These are phyloP conservation scores for Diglossa cyanea DNA, from an alignment of 2,797 vertebrate genomes.

Conservation along the genomic window DNA sequence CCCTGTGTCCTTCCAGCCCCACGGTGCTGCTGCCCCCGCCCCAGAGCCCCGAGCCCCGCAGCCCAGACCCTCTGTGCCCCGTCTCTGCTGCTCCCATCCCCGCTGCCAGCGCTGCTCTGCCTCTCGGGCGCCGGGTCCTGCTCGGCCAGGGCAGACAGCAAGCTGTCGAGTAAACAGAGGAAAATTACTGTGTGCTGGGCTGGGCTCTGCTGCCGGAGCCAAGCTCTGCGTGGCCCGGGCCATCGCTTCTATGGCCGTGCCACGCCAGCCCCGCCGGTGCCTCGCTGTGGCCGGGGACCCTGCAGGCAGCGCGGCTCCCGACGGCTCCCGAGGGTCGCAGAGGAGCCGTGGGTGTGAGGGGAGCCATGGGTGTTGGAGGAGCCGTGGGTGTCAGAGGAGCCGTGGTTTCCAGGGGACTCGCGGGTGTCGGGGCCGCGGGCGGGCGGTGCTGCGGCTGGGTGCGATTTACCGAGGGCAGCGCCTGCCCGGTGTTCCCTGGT, in stretches of 20 bases:
- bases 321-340: too few species aligned
- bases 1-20: neutral
- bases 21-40: neutral
- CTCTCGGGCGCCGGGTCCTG: fast-evolving
- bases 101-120: fast-evolving
- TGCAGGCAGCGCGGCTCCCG: neutral
- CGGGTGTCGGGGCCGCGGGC: neutral
- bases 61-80: neutral
- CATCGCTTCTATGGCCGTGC: fast-evolving
- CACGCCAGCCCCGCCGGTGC: fast-evolving
- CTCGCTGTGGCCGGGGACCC: neutral
- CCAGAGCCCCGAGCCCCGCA: fast-evolving
- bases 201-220: neutral
- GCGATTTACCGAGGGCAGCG: neutral
- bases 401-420: too few species aligned
- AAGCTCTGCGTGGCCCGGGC: fast-evolving
- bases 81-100: neutral
- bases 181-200: neutral
- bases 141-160: neutral
- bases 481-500: fast-evolving
- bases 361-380: too few species aligned
- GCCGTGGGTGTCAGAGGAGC: too few species aligned
- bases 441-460: neutral
- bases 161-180: conserved; percentile 15
- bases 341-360: too few species aligned